A percentile compares a stretch with the other conserved stretches of the same genome.
Evolutionary conservation across 1,140 invertebrate genomes (phyloP).

Genomic region (Lanistes nyassanus): DNA sequence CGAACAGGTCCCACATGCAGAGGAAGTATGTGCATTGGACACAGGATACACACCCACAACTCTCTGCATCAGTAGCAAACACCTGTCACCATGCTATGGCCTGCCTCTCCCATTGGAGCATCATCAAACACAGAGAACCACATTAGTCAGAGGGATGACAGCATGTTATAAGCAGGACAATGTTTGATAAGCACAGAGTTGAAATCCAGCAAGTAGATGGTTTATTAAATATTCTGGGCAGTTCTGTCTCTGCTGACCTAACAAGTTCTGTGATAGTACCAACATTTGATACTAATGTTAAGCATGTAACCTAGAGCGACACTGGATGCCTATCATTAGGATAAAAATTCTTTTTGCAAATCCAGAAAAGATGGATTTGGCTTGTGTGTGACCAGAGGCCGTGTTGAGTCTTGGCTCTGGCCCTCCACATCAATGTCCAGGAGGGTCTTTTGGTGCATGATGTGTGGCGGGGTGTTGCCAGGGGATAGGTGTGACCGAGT

Average conservation of each 20-base stretch:
- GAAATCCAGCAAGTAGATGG: neutral
- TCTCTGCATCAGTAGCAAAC: too few species aligned
- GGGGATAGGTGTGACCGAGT: constrained; percentile 60
- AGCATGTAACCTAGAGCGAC: neutral
- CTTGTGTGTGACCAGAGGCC: constrained; percentile 69
- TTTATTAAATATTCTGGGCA: neutral
- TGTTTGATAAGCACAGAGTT: neutral
- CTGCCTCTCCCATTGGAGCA: too few species aligned
- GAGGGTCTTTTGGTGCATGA: constrained; percentile 68
- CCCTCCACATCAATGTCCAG: constrained; percentile 75
- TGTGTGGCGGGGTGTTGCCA: constrained; percentile 64
- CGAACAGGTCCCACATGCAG: too few species aligned
- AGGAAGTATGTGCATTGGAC: too few species aligned
- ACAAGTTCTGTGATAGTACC: neutral
- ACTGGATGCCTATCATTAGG: neutral
- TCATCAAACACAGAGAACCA: too few species aligned
- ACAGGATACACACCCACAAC: too few species aligned
- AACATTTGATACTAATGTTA: too few species aligned
- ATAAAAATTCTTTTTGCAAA: constrained; percentile 34
- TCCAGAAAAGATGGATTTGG: constrained; percentile 26
- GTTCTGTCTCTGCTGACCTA: neutral
- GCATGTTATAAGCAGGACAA: neutral
- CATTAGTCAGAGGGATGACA: neutral
- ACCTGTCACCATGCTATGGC: too few species aligned
- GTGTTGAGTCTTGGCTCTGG: constrained; percentile 74